phyloP scores from a whole-genome alignment of 2,888 invertebrate species.

The Ormyrus nitidulus region DNA sequence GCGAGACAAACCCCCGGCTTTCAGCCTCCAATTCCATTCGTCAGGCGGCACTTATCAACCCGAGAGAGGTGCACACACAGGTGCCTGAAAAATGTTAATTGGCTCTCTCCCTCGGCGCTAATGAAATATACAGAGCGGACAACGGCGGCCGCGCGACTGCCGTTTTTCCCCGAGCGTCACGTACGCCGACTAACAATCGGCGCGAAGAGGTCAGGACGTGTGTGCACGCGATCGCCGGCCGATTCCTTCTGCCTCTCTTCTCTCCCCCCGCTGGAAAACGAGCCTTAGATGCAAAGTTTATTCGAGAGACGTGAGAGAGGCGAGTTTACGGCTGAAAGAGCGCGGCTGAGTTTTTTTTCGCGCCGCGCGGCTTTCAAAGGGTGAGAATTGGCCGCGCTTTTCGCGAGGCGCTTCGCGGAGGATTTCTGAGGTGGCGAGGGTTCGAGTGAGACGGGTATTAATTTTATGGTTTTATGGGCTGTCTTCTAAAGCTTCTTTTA shows the following conservation, averaged over 20 bases:
- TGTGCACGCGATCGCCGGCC: conserved; percentile 1
- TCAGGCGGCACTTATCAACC: too few species aligned
- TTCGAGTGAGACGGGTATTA: too few species aligned
- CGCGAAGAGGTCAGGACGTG: conserved; percentile 9
- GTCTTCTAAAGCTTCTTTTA: too few species aligned
- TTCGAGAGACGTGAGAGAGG: too few species aligned
- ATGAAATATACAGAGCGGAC: conserved; percentile 28
- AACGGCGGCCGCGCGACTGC: conserved; percentile 1
- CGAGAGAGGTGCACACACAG: too few species aligned
- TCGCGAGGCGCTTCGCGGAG: neutral
- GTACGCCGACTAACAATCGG: conserved; percentile 19
- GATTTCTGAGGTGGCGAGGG: too few species aligned
- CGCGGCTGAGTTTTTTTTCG: neutral
- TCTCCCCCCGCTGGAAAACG: neutral
- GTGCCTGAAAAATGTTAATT: conserved; percentile 30
- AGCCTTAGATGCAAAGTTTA: too few species aligned
- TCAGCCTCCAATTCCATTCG: too few species aligned
- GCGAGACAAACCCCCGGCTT: too few species aligned
- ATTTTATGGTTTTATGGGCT: too few species aligned
- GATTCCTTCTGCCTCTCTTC: neutral
- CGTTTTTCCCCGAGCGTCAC: conserved; percentile 18
- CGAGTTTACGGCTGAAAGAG: too few species aligned
- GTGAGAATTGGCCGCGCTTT: conserved; percentile 3
- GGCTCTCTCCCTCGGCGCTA: neutral
- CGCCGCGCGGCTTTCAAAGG: neutral